These are phyloP conservation scores for Propithecus deckenii DNA, from an alignment of 2,797 vertebrate genomes.

Conservation along the genomic window DNA sequence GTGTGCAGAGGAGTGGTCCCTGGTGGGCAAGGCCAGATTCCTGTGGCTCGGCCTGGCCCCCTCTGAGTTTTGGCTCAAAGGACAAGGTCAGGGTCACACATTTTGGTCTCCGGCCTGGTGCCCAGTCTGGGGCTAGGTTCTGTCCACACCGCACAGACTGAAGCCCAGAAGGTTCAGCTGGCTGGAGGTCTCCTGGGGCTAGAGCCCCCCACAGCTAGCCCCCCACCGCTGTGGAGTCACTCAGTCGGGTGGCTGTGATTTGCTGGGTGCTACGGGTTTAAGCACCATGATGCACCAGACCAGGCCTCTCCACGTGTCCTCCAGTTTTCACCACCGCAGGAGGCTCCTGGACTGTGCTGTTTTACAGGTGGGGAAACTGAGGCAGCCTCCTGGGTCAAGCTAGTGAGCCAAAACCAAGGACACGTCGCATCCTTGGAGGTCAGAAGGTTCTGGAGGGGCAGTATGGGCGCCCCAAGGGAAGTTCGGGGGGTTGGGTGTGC, in stretches of 20 bases:
- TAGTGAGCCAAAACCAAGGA: background rate
- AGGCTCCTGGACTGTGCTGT: fast-evolving
- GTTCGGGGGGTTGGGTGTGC: too few relatives aligned
- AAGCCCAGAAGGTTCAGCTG: background rate
- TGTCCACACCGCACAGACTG: background rate
- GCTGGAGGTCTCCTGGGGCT: background rate
- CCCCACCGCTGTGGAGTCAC: background rate
- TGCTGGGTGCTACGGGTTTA: background rate
- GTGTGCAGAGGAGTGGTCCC: background rate
- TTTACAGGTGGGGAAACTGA: background rate
- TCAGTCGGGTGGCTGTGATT: background rate
- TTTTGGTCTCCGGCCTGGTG: background rate
- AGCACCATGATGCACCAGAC: background rate
- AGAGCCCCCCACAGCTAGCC: background rate
- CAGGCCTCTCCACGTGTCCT: background rate
- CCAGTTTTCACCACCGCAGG: too few relatives aligned
- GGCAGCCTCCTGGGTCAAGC: background rate
- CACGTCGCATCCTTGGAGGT: fast-evolving
- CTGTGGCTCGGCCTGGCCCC: background rate
- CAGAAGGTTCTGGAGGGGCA: background rate
- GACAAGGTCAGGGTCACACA: background rate
- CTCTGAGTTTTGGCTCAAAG: background rate
- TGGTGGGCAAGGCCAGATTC: background rate
- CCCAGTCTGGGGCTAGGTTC: background rate
- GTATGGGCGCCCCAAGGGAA: too few relatives aligned